Conservation (phyloP, 1,140 invertebrate species). For the Tetramorium simillimum region DNA sequence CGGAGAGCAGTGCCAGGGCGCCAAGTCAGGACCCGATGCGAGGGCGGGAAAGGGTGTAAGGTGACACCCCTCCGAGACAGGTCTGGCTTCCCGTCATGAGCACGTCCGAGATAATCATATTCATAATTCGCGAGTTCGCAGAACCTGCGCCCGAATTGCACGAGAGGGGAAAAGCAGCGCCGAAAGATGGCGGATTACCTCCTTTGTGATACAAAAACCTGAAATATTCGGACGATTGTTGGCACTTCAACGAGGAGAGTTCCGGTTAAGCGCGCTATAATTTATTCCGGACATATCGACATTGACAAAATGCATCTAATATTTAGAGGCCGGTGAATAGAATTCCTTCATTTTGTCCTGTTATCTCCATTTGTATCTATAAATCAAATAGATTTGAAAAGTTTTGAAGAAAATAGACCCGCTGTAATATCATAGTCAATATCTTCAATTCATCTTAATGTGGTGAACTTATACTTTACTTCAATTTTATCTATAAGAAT, state of each 20-base stretch:
- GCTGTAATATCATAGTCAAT: background rate
- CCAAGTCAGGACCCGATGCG: conserved; percentile 58
- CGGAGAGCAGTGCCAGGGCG: conserved; percentile 59
- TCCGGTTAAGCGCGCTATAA: background rate
- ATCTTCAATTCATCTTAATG: background rate
- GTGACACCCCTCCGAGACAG: conserved; percentile 80
- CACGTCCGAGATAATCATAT: conserved; percentile 82
- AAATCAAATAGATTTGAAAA: background rate
- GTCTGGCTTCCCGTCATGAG: conserved; percentile 80
- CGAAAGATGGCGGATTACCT: conserved; percentile 40
- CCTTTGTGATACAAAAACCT: conserved; percentile 15
- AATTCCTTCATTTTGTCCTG: background rate
- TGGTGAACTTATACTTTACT: too few species aligned
- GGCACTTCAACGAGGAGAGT: background rate
- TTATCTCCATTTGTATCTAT: background rate
- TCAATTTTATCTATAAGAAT: background rate
- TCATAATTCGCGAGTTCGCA: conserved; percentile 83
- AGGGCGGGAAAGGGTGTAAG: conserved; percentile 78
- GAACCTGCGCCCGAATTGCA: conserved; percentile 73
- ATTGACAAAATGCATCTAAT: background rate
- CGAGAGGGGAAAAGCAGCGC: conserved; percentile 20
- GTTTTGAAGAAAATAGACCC: background rate
- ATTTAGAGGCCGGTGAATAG: background rate
- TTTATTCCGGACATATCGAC: background rate
- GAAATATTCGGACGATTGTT: conserved; percentile 15